Evolutionary conservation across 2,113 vertebrate genomes (phyloP).

Genomic region (Chunga burmeisteri): DNA sequence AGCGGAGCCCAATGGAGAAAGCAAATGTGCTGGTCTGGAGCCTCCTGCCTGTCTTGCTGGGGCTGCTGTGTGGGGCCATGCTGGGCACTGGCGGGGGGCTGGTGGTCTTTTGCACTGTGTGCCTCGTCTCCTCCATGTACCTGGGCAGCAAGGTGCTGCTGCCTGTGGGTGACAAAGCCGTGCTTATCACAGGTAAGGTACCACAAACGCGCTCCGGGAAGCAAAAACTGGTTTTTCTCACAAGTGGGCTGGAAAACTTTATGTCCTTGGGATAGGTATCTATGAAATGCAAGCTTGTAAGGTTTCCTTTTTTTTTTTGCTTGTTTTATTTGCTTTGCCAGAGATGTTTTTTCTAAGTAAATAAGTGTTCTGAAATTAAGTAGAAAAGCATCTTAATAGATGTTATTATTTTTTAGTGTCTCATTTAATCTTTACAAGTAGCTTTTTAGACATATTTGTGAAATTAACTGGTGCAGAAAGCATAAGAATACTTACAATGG

Average conservation of each 20-base stretch:
- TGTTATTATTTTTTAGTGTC: conserved; percentile 2
- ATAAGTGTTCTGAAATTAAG: neutral
- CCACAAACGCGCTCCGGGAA: fast-evolving
- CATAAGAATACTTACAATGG: neutral
- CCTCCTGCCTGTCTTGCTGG: conserved; percentile 32
- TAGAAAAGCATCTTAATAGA: conserved; percentile 15
- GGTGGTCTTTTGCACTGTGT: neutral
- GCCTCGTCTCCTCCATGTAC: neutral
- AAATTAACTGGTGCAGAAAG: neutral
- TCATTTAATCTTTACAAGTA: conserved; percentile 23
- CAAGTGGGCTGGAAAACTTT: neutral
- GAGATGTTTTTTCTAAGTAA: neutral
- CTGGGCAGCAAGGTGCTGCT: conserved; percentile 30
- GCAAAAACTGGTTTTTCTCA: neutral
- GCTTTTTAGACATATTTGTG: conserved; percentile 11
- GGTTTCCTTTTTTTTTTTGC: neutral
- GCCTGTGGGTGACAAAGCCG: conserved; percentile 59
- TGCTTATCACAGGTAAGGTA: conserved; percentile 81
- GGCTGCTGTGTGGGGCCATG: neutral
- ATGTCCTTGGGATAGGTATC: neutral
- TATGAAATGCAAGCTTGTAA: neutral
- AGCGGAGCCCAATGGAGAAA: neutral
- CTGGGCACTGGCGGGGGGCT: conserved; percentile 47
- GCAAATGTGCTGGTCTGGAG: neutral
- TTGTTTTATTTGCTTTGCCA: neutral